These are phyloP conservation scores for Callocephalon fimbriatum DNA, from an alignment of 2,113 vertebrate species.

Conservation along the genomic window DNA sequence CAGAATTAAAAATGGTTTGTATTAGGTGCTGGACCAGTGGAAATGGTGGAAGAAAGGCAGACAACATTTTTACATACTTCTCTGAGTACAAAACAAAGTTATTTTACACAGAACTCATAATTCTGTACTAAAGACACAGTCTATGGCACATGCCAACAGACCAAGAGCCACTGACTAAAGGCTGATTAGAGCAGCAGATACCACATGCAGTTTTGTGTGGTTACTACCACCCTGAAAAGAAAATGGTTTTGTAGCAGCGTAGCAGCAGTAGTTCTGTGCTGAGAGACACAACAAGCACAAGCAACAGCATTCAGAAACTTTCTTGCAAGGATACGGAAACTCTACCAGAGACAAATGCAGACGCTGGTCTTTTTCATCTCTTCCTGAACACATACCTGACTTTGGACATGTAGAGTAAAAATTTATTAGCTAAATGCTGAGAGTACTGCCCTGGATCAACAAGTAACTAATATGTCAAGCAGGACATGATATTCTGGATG, in stretches of 20 bases:
- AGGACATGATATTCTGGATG: not conserved
- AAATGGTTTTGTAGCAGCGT: not conserved
- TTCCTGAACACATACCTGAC: not conserved
- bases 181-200: not conserved
- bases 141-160: not conserved
- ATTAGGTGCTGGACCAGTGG: not conserved
- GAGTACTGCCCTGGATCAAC: not conserved
- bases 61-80: not conserved
- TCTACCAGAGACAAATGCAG: not conserved
- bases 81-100: not conserved
- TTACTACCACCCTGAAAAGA: not conserved
- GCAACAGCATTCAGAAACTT: not conserved
- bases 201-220: not conserved
- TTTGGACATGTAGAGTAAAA: fast-evolving
- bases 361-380: not conserved
- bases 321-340: not conserved
- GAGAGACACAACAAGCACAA: not conserved
- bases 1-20: not conserved
- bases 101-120: not conserved
- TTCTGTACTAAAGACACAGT: not conserved
- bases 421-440: not conserved
- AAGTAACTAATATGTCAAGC: not conserved
- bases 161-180: not conserved
- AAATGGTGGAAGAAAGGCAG: not conserved
- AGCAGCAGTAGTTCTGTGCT: not conserved